These are phyloP conservation scores for Cryptoblepharus egeriae DNA, from an alignment of 2,797 vertebrate genomes.

Conservation along the genomic window DNA sequence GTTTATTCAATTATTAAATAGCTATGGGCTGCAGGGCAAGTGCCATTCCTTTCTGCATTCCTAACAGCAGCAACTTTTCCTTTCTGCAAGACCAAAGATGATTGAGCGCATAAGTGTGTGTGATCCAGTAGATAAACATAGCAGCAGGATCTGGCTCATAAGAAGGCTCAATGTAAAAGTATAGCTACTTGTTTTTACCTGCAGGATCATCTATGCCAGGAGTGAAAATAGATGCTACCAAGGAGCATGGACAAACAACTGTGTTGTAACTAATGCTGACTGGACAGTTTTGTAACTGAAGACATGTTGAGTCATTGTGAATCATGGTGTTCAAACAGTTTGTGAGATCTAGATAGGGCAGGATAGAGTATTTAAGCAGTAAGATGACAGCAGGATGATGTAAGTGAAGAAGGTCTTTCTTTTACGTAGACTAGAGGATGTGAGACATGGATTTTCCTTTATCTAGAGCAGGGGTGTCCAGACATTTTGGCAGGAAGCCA, in stretches of 20 bases:
- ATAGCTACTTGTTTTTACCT: not conserved
- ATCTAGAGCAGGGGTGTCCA: no score
- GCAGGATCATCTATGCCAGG: not conserved
- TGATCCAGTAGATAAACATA: not conserved
- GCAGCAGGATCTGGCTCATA: not conserved
- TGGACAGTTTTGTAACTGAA: not conserved
- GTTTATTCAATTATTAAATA: not conserved
- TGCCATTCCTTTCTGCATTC: not conserved
- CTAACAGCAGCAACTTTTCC: not conserved
- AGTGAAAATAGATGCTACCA: not conserved
- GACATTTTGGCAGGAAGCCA: no score
- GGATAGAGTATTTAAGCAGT: not conserved
- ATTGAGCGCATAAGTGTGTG: not conserved
- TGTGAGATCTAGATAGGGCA: not conserved
- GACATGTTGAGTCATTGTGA: not conserved
- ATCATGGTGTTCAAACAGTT: conserved; percentile 3
- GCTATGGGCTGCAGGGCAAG: not conserved
- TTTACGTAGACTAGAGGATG: not conserved
- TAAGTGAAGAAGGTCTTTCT: not conserved
- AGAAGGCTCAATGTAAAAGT: not conserved
- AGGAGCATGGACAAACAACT: not conserved
- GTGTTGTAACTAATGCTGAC: conserved; percentile 4
- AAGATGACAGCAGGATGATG: not conserved
- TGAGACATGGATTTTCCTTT: no score
- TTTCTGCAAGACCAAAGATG: conserved; percentile 9